Evolutionary conservation across 1,140 invertebrate species (phyloP).

Genomic region (Pogonus chalceus): DNA sequence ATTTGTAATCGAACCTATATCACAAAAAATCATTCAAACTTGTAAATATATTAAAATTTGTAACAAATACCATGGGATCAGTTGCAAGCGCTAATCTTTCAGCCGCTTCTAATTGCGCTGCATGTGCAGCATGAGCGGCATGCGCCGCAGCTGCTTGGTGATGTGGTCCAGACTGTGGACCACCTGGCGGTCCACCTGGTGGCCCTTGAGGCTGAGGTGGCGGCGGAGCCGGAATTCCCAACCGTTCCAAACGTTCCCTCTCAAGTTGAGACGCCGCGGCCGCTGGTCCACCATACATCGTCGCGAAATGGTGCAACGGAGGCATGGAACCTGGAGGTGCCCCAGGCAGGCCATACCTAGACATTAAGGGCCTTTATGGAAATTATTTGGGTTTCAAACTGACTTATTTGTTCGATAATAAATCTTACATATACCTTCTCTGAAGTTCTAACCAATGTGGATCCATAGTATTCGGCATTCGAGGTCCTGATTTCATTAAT

Average conservation of each 20-base stretch:
- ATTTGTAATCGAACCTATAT: slow-evolving; percentile 65
- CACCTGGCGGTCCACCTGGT: slow-evolving; percentile 40
- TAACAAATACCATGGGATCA: slow-evolving; percentile 54
- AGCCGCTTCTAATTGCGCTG: slow-evolving; percentile 38
- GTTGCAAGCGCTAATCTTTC: slow-evolving; percentile 59
- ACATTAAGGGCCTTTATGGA: background rate
- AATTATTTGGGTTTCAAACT: background rate
- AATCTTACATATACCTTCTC: slow-evolving; percentile 15
- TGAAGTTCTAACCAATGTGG: slow-evolving; percentile 77
- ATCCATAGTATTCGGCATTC: slow-evolving; percentile 58
- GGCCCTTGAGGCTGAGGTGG: slow-evolving; percentile 29
- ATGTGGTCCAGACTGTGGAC: slow-evolving; percentile 19
- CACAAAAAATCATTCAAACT: slow-evolving; percentile 7
- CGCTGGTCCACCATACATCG: slow-evolving; percentile 49
- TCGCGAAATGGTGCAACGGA: slow-evolving; percentile 25
- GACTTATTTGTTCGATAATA: background rate
- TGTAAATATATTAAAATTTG: slow-evolving; percentile 35
- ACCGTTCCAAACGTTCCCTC: slow-evolving; percentile 70
- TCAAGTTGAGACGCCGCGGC: slow-evolving; percentile 68
- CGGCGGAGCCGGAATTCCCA: slow-evolving; percentile 57
- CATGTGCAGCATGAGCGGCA: slow-evolving; percentile 26
- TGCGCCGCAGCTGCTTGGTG: slow-evolving; percentile 13
- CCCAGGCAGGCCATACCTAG: slow-evolving; percentile 21
- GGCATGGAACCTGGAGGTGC: slow-evolving; percentile 15
- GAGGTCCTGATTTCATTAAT: slow-evolving; percentile 55